phyloP scores from a whole-genome alignment of 2,797 vertebrate species.

The Enteromius mattozi region DNA sequence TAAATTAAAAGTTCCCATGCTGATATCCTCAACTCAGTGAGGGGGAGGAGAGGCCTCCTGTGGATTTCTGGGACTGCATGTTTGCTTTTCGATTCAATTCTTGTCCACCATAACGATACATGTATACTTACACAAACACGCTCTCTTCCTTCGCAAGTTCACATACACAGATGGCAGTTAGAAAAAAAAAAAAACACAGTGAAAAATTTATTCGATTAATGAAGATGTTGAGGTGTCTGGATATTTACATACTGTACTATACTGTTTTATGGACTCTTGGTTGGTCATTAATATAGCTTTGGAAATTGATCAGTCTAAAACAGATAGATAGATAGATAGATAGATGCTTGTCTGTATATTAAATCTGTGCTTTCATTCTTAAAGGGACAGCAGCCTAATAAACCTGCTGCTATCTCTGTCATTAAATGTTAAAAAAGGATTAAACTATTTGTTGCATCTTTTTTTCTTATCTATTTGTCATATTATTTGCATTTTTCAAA shows the following conservation, averaged over 20 bases:
- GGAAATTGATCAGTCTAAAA: neutral
- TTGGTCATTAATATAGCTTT: neutral
- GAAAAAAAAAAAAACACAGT: neutral
- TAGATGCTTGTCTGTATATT: too few relatives aligned
- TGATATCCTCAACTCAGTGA: conserved; percentile 12
- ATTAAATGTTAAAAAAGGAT: too few relatives aligned
- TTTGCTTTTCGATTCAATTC: conserved; percentile 4
- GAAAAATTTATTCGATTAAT: neutral
- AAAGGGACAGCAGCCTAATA: too few relatives aligned
- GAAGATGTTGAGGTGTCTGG: neutral
- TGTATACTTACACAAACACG: conserved; percentile 42
- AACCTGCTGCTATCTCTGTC: too few relatives aligned
- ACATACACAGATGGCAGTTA: conserved; percentile 33
- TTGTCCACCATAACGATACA: conserved; percentile 15
- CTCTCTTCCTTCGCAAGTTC: conserved; percentile 12
- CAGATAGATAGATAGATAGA: too few relatives aligned
- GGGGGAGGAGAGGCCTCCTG: conserved; percentile 22
- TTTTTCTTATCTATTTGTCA: too few relatives aligned
- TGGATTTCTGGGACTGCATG: conserved; percentile 26
- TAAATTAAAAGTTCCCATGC: conserved; percentile 40
- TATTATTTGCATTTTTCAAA: too few relatives aligned
- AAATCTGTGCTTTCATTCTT: too few relatives aligned
- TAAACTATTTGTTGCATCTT: too few relatives aligned
- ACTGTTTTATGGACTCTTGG: neutral
- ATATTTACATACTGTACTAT: neutral